Evolutionary conservation across 1,140 invertebrate genomes (phyloP), one percentile per base, ranked within the genome.

Genomic region (Nasonia giraulti): DNA sequence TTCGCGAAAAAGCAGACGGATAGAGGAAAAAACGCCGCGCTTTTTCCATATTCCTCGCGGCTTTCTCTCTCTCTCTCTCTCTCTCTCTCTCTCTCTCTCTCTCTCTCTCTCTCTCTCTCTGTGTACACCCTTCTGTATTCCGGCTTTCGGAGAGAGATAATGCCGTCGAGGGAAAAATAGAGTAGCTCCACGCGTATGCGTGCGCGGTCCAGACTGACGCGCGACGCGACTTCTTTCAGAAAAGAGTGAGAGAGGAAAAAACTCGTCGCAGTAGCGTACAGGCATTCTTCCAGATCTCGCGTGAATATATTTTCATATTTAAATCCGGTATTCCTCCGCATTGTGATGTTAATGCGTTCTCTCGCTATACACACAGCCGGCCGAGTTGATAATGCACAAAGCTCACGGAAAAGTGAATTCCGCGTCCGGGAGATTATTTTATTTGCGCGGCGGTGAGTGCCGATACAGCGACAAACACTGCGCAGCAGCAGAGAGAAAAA

Each of bases 271-370:
- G 55, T 14, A 62, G 55, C 20, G 14, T 62, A 6, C 55, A 44
- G 40, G 40, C 55, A 62, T 20, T 20, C 20, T n/a, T 20, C 55
- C 17, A n/a, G 55, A 44, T 44, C 40, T 44, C 40, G 40, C 40
- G 40, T 44, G 40, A n/a, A 62, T 20, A 7, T 62, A n/a, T 62
- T 62, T 62, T 62, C 55, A 62, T 6, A 62, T 62, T 62, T 62
- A 62, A 62, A 62, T 20, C 55, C 6, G 17, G 55, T 62, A 62
- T 17, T 20, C 6, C 20, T 6, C 14, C 55, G 55, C 55, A 62
- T 62, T 62, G 55, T 62, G 20, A 62, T 74, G 73, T 74, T 74
- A 40, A 20, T 74, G 33, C 33, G 71, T 74, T 74, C 71, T 74
- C 27, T 2, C 27, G 1, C 27, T 27, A 8, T 40, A 40, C 7